Evolutionary conservation across 1,140 invertebrate species (phyloP).

Genomic region (Homalodisca vitripennis): DNA sequence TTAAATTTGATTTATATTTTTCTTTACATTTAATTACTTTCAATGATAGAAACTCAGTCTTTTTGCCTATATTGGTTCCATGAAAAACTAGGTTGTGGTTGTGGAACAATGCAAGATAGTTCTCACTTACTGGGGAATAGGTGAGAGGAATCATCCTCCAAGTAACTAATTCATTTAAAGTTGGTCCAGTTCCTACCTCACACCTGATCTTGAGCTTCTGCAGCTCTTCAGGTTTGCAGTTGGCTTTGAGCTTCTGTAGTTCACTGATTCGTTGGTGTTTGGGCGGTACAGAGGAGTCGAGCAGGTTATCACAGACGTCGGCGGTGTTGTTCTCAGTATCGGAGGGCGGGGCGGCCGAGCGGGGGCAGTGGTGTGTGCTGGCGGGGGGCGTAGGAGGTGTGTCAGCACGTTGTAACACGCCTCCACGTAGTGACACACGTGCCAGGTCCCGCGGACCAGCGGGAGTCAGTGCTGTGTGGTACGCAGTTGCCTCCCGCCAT

Average conservation of each 20-base stretch:
- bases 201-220: slow-evolving; percentile 69
- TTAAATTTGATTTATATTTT: too few relatives aligned
- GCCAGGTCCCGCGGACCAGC: slow-evolving; percentile 49
- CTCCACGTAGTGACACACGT: slow-evolving; percentile 35
- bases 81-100: too few relatives aligned
- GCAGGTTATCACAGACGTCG: slow-evolving; percentile 49
- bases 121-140: too few relatives aligned
- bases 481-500: slow-evolving; percentile 66
- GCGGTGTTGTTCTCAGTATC: slow-evolving; percentile 51
- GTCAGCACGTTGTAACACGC: slow-evolving; percentile 1
- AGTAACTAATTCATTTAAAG: too few relatives aligned
- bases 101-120: too few relatives aligned
- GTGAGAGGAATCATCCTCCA: too few relatives aligned
- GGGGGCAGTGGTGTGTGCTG: slow-evolving; percentile 24
- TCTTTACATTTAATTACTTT: too few relatives aligned
- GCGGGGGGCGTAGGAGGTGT: slow-evolving; percentile 28
- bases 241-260: slow-evolving; percentile 69
- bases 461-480: slow-evolving; percentile 62
- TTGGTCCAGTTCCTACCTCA: slow-evolving; percentile 53
- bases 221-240: slow-evolving; percentile 77
- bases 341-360: slow-evolving; percentile 36
- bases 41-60: too few relatives aligned
- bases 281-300: slow-evolving; percentile 66
- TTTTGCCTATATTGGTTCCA: too few relatives aligned
- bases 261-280: slow-evolving; percentile 63